Evolutionary conservation across 1,140 invertebrate species (phyloP).

Genomic region (Lerema accius): DNA sequence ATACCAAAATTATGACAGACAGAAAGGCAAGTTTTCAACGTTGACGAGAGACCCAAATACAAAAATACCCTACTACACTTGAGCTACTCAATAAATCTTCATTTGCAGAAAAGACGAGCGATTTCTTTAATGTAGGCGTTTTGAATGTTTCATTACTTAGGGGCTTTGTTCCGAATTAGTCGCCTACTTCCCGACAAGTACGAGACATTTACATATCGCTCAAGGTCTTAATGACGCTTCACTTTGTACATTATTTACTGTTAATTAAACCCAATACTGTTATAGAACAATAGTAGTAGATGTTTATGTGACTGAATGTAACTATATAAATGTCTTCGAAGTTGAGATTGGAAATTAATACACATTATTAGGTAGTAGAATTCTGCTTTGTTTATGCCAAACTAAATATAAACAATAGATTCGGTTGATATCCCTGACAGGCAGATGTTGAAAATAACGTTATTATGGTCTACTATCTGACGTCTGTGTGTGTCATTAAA

Average conservation of each 20-base stretch:
- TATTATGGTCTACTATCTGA: too few species aligned
- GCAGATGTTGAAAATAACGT: too few species aligned
- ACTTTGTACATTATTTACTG: not conserved
- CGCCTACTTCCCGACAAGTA: not conserved
- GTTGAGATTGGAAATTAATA: not conserved
- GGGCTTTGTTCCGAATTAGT: conserved; percentile 4
- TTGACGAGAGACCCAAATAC: too few species aligned
- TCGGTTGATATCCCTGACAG: too few species aligned
- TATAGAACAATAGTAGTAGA: not conserved
- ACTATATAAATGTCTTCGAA: too few species aligned
- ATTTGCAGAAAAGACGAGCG: not conserved
- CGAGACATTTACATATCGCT: conserved; percentile 3
- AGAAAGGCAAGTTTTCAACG: too few species aligned
- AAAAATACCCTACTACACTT: not conserved
- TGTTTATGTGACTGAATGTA: too few species aligned
- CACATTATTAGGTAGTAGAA: too few species aligned
- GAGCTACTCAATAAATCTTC: not conserved
- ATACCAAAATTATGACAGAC: too few species aligned
- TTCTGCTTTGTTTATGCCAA: too few species aligned
- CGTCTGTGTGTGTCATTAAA: too few species aligned
- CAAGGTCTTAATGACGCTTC: not conserved
- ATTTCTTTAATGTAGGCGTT: conserved; percentile 4
- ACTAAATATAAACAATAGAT: too few species aligned
- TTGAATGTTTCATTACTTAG: conserved; percentile 6
- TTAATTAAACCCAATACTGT: conserved; percentile 3